Conservation (phyloP, 1,140 invertebrate genomes). For the Caenorhabditis latens region DNA sequence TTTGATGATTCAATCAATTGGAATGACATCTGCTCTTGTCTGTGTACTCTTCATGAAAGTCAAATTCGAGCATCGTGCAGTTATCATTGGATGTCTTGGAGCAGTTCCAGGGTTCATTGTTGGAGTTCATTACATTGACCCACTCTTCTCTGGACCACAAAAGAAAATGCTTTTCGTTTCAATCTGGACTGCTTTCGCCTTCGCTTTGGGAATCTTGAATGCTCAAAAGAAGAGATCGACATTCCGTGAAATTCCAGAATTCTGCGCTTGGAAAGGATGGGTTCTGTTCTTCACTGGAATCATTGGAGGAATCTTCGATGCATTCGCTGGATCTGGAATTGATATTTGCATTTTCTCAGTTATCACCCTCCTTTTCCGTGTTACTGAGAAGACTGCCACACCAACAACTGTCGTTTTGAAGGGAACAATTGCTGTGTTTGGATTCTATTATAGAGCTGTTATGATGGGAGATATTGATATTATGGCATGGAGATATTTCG, state of each 20-base stretch:
- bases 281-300: constrained; percentile 71
- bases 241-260: constrained; percentile 68
- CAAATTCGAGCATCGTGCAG: constrained; percentile 70
- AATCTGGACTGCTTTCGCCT: constrained; percentile 76
- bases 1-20: constrained; percentile 74
- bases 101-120: constrained; percentile 70
- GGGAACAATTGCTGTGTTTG: constrained; percentile 72
- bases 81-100: constrained; percentile 72
- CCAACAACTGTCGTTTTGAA: constrained; percentile 59
- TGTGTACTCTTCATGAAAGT: constrained; percentile 73
- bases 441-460: constrained; percentile 75
- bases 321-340: constrained; percentile 74
- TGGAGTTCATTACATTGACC: constrained; percentile 69
- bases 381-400: constrained; percentile 73
- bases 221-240: constrained; percentile 70
- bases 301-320: constrained; percentile 74
- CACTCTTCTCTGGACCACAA: constrained; percentile 60
- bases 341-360: constrained; percentile 74
- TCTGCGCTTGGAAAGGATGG: constrained; percentile 68
- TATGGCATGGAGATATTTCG: constrained; percentile 75
- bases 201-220: constrained; percentile 72
- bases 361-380: constrained; percentile 75
- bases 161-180: constrained; percentile 76
- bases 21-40: constrained; percentile 72
- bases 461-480: constrained; percentile 74